Evolutionary conservation across 1,140 invertebrate genomes (phyloP).

Genomic region (Andrena cerasifolii): DNA sequence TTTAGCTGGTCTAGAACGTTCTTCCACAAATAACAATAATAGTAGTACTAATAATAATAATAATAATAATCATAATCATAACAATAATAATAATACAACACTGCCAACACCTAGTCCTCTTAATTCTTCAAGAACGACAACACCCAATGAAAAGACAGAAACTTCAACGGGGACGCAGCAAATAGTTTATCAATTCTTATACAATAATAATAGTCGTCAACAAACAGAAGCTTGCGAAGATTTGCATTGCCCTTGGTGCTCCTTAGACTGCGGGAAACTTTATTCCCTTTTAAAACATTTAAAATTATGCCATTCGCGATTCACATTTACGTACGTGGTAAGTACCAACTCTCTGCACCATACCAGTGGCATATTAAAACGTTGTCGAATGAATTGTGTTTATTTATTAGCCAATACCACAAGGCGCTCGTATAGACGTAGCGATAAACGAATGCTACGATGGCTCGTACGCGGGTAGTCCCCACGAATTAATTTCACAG

Average conservation of each 20-base stretch:
- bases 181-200: constrained; percentile 97
- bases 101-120: constrained; percentile 77
- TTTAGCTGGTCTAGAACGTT: constrained; percentile 76
- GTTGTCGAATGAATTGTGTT: constrained; percentile 6
- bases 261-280: constrained; percentile 92
- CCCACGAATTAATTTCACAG: constrained; percentile 92
- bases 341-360: constrained; percentile 73
- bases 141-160: constrained; percentile 72
- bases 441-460: constrained; percentile 97
- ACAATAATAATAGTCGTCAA: constrained; percentile 96
- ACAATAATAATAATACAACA: constrained; percentile 76
- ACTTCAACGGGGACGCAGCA: constrained; percentile 81
- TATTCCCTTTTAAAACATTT: constrained; percentile 96
- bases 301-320: constrained; percentile 95
- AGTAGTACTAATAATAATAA: constrained; percentile 72
- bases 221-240: constrained; percentile 97
- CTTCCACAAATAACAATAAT: constrained; percentile 73
- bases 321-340: constrained; percentile 95
- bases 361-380: neutral
- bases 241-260: constrained; percentile 97
- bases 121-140: constrained; percentile 74
- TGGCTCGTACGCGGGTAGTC: constrained; percentile 97
- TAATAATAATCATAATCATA: too few relatives aligned
- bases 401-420: constrained; percentile 86
- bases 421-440: constrained; percentile 95